A percentile compares a stretch with the other conserved stretches of the same genome.
These are phyloP conservation scores for Galerucella calmariensis DNA, from an alignment of 2,888 invertebrate species.

Conservation along the genomic window DNA sequence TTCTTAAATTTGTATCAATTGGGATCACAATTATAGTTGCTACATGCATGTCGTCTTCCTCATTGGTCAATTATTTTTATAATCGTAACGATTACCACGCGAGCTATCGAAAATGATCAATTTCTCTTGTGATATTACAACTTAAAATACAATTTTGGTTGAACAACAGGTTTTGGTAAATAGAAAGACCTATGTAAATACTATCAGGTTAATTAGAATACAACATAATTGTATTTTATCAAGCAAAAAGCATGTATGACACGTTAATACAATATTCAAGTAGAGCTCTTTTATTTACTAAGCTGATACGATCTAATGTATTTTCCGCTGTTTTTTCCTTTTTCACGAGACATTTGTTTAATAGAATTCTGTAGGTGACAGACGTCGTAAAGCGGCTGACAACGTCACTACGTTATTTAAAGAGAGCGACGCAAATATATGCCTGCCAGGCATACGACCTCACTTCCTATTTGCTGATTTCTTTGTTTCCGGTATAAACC, in stretches of 20 bases:
- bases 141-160: too few species aligned
- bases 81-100: too few species aligned
- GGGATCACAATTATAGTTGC: too few species aligned
- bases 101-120: too few species aligned
- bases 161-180: too few species aligned
- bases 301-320: slow-evolving; percentile 21
- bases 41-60: too few species aligned
- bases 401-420: slow-evolving; percentile 48
- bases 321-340: slow-evolving; percentile 36
- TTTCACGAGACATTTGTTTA: slow-evolving; percentile 49
- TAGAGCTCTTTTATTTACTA: slow-evolving; percentile 25
- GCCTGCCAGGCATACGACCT: slow-evolving; percentile 23
- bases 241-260: neutral
- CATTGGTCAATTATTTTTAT: too few species aligned
- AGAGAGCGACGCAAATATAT: slow-evolving; percentile 35
- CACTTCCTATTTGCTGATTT: slow-evolving; percentile 33
- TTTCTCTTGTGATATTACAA: too few species aligned
- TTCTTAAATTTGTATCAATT: too few species aligned
- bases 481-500: slow-evolving; percentile 34
- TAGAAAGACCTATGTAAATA: neutral
- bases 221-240: neutral
- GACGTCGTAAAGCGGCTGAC: slow-evolving; percentile 46
- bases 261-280: slow-evolving; percentile 27
- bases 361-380: slow-evolving; percentile 52
- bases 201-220: neutral